A percentile compares a stretch with the other conserved stretches of the same genome.
Evolutionary conservation across 2,797 vertebrate genomes (phyloP).

Genomic region (Amazona finschi): DNA sequence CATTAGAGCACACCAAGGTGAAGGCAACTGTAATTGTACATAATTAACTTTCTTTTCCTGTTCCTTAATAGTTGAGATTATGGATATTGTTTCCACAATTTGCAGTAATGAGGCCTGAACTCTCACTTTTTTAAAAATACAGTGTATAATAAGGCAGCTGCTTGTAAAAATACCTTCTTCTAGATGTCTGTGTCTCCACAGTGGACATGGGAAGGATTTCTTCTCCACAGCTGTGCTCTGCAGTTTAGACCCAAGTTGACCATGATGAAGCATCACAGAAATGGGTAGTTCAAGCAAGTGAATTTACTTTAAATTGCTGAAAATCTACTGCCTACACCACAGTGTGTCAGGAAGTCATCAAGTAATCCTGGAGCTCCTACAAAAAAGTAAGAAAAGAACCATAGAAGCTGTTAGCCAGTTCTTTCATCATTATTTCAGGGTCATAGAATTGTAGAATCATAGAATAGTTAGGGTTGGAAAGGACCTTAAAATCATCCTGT

Average conservation of each 20-base stretch:
- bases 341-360: background rate
- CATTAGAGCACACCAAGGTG: constrained; percentile 4
- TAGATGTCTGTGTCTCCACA: background rate
- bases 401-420: background rate
- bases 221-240: background rate
- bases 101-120: constrained; percentile 30
- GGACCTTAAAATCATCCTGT: no score
- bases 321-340: background rate
- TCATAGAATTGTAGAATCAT: background rate
- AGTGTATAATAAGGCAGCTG: background rate
- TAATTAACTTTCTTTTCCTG: background rate
- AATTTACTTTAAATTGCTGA: background rate
- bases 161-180: background rate
- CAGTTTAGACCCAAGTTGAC: background rate
- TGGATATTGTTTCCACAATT: constrained; percentile 15
- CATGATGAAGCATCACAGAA: background rate
- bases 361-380: background rate
- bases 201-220: background rate
- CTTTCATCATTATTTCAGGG: background rate
- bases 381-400: background rate
- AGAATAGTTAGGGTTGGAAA: background rate
- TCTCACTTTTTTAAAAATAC: background rate
- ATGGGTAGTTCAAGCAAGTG: background rate
- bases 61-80: constrained; percentile 27
- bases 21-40: background rate